Evolutionary conservation across 64 coral and sea anemone genomes (phyloP).

Genomic region (Catalaphyllia jardinei): DNA sequence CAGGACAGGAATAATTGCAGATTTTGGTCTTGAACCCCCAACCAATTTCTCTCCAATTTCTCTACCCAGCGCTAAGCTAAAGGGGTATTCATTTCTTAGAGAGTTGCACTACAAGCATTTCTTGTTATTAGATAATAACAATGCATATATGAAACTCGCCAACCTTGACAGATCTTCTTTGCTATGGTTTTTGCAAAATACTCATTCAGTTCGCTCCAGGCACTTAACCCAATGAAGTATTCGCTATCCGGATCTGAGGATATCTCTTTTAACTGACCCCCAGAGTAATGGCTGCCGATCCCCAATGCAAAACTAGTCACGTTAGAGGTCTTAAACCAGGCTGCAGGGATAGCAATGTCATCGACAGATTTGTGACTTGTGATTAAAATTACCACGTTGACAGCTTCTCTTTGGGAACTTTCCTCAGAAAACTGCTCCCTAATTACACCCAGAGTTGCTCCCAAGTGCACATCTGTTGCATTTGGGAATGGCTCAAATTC

Average conservation of each 20-base stretch:
- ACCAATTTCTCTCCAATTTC: too few relatives aligned
- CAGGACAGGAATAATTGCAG: too few relatives aligned
- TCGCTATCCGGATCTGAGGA: neutral
- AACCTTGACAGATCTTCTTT: neutral
- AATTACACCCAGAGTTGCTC: neutral
- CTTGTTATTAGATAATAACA: too few relatives aligned
- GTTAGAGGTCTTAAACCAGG: neutral
- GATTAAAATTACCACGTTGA: neutral
- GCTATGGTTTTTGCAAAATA: neutral
- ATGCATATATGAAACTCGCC: neutral
- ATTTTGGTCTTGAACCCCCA: too few relatives aligned
- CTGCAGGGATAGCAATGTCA: neutral
- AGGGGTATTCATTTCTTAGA: neutral
- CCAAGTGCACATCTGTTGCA: neutral
- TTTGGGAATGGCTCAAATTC: neutral
- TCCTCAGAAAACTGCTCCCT: neutral
- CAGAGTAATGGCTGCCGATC: neutral
- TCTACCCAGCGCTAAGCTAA: neutral
- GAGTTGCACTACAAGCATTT: neutral
- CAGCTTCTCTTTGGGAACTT: neutral
- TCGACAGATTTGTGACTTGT: neutral
- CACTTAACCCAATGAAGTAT: neutral
- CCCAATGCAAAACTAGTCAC: neutral
- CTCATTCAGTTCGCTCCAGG: neutral
- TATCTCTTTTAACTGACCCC: neutral